Percentiles rank a stretch among this genome's conserved stretches.
phyloP scores from a whole-genome alignment of 1,140 invertebrate genomes.

The Dufourea novaeangliae region DNA sequence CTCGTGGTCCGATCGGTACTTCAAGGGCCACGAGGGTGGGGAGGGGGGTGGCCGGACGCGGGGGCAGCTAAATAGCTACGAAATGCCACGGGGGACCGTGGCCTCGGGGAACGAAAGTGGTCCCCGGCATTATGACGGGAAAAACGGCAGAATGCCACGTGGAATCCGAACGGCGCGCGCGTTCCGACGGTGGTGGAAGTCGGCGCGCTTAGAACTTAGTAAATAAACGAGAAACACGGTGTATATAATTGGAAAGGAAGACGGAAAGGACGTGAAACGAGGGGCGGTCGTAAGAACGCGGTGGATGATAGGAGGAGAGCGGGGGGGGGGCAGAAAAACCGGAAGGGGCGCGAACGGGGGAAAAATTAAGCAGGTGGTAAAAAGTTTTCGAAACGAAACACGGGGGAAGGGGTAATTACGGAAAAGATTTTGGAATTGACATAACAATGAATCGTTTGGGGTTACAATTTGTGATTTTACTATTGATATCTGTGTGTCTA shows the following conservation, averaged over 20 bases:
- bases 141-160: constrained; percentile 69
- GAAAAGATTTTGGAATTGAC: background rate
- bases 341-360: constrained; percentile 15
- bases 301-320: constrained; percentile 8
- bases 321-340: constrained; percentile 5
- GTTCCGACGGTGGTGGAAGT: constrained; percentile 47
- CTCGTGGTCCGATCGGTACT: constrained; percentile 6
- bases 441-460: background rate
- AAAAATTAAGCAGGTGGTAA: constrained; percentile 18
- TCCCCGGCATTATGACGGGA: constrained; percentile 70
- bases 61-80: constrained; percentile 38
- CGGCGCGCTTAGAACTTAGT: constrained; percentile 67
- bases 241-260: constrained; percentile 44
- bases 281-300: constrained; percentile 17
- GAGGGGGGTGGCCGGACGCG: background rate
- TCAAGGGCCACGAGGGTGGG: constrained; percentile 12
- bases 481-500: too few species aligned
- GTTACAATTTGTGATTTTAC: too few species aligned
- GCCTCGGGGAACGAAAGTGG: constrained; percentile 62
- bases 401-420: constrained; percentile 29
- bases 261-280: constrained; percentile 18
- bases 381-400: constrained; percentile 28
- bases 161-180: constrained; percentile 62
- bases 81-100: constrained; percentile 24
- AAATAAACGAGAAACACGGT: constrained; percentile 59